A percentile compares a stretch with the other conserved stretches of the same genome.
Conservation (phyloP, 1,140 invertebrate genomes). For the Drosophila nigrodunni region DNA sequence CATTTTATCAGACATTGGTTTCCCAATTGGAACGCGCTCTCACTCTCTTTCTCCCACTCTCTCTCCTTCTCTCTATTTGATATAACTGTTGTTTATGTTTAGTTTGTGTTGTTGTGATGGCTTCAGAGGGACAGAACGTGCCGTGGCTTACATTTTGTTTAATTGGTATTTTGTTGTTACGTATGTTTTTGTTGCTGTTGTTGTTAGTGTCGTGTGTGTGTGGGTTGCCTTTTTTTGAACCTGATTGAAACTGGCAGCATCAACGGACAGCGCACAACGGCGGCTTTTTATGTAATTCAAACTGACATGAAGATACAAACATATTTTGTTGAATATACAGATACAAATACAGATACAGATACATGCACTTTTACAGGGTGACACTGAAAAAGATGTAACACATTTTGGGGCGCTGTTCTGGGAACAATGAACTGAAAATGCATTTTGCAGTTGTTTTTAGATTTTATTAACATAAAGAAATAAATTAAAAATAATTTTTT, state of each 20-base stretch:
- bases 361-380: conserved; percentile 23
- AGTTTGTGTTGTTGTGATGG: conserved; percentile 36
- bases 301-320: conserved; percentile 50
- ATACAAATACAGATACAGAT: background rate
- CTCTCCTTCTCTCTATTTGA: no score
- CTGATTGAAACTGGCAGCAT: conserved; percentile 38
- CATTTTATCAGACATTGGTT: conserved; percentile 12
- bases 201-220: conserved; percentile 28
- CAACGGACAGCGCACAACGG: conserved; percentile 15
- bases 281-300: conserved; percentile 62
- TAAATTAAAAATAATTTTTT: no score
- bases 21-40: background rate
- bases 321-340: conserved; percentile 5
- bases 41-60: background rate
- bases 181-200: conserved; percentile 19
- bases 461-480: no score
- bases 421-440: no score
- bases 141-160: conserved; percentile 62
- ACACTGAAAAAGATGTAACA: background rate
- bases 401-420: no score
- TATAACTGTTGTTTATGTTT: conserved; percentile 18
- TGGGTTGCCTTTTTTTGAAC: conserved; percentile 29
- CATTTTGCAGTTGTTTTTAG: no score
- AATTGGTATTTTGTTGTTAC: conserved; percentile 45
- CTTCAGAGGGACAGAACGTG: conserved; percentile 57